A percentile compares a stretch with the other conserved stretches of the same genome.
phyloP scores from a whole-genome alignment of 2,113 vertebrate species.

The Anseranas semipalmata region DNA sequence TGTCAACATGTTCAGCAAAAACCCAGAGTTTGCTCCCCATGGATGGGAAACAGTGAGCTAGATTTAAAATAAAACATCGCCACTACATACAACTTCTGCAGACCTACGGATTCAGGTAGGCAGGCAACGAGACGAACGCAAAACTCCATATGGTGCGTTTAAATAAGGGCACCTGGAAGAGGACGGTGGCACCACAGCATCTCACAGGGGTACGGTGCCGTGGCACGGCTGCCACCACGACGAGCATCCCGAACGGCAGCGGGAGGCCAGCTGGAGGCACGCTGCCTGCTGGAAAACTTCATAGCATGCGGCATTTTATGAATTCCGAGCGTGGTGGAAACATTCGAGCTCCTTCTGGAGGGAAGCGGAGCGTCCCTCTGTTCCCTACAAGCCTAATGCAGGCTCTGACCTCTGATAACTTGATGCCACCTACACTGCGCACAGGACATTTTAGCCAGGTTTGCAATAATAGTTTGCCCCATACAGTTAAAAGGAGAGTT shows the following conservation, averaged over 20 bases:
- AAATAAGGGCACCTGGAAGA: background rate
- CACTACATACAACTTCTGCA: background rate
- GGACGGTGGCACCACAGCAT: no score
- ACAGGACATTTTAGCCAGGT: background rate
- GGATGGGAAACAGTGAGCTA: background rate
- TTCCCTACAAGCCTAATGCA: background rate
- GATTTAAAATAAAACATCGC: background rate
- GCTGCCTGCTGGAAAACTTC: background rate
- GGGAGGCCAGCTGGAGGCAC: background rate
- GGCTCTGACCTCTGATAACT: background rate
- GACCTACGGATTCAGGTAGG: background rate
- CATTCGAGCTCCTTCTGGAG: background rate
- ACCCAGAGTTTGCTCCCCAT: background rate
- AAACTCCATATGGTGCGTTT: no score
- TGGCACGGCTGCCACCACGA: background rate
- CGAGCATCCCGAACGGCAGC: background rate
- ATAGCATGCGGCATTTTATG: background rate
- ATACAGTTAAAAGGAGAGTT: background rate
- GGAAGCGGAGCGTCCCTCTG: background rate
- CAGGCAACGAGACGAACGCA: no score
- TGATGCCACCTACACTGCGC: fast-evolving
- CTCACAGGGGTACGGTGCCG: no score
- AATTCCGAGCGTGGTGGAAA: background rate
- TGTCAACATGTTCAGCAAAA: background rate
- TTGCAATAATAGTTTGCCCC: background rate